These are phyloP conservation scores for Sciurus carolinensis DNA, from an alignment of 2,797 vertebrate genomes.

Conservation along the genomic window DNA sequence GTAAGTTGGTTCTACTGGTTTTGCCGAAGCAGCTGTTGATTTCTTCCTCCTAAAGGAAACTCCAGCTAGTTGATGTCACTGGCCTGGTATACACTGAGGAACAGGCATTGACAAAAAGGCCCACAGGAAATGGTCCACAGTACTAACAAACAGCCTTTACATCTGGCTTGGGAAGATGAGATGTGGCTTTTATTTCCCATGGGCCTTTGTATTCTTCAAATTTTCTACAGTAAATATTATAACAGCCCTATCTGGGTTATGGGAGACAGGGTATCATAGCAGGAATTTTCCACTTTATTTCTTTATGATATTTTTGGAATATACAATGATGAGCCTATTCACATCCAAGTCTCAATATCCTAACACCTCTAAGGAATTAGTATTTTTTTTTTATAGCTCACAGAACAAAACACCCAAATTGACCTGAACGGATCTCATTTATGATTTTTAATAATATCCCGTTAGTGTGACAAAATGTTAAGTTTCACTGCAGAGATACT, in stretches of 20 bases:
- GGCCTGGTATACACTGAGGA: background rate
- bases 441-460: background rate
- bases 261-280: background rate
- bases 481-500: conserved; percentile 4
- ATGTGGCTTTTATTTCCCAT: background rate
- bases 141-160: background rate
- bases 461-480: background rate
- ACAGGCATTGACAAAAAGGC: background rate
- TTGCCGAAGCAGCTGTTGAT: background rate
- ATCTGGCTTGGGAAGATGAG: background rate
- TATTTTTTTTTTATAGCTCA: background rate
- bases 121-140: background rate
- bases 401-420: background rate
- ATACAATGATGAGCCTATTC: background rate
- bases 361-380: background rate
- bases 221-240: background rate
- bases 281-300: background rate
- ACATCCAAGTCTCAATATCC: background rate
- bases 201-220: background rate
- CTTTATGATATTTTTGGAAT: background rate
- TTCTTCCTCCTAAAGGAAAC: background rate
- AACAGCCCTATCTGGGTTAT: background rate
- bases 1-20: conserved; percentile 87
- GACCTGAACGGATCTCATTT: background rate
- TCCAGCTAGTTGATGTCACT: background rate